Evolutionary conservation across 2,888 invertebrate species (phyloP).

Genomic region (Meganola albula): DNA sequence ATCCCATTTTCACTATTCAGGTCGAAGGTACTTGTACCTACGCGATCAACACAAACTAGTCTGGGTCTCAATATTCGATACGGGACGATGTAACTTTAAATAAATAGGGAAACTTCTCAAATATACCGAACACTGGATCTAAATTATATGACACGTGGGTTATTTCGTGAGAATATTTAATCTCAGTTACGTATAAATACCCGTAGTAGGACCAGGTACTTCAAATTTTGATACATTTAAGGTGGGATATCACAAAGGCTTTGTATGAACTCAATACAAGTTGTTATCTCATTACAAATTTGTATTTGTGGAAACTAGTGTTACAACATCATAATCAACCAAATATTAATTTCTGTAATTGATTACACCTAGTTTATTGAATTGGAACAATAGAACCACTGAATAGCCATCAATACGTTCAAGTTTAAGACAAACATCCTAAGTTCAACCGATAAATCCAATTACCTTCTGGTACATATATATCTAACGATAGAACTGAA

Average conservation of each 20-base stretch:
- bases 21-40: conserved; percentile 11
- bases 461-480: conserved; percentile 27
- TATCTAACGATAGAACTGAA: no score
- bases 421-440: conserved; percentile 32
- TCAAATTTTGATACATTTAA: no score
- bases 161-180: no score
- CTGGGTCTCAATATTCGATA: conserved; percentile 33
- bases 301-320: no score
- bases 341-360: conserved; percentile 11
- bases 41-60: conserved; percentile 34
- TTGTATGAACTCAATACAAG: no score
- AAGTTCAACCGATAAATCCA: conserved; percentile 37
- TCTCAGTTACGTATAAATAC: no score
- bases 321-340: no score
- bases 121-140: no score
- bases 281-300: no score
- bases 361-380: conserved; percentile 29
- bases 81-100: conserved; percentile 28
- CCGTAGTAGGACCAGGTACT: no score
- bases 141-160: no score
- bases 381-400: conserved; percentile 32
- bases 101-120: conserved; percentile 18
- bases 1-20: conserved; percentile 39
- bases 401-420: conserved; percentile 26
- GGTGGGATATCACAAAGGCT: no score